Conservation (phyloP, 2,888 invertebrate species). For the Scaptomyza reducta region DNA sequence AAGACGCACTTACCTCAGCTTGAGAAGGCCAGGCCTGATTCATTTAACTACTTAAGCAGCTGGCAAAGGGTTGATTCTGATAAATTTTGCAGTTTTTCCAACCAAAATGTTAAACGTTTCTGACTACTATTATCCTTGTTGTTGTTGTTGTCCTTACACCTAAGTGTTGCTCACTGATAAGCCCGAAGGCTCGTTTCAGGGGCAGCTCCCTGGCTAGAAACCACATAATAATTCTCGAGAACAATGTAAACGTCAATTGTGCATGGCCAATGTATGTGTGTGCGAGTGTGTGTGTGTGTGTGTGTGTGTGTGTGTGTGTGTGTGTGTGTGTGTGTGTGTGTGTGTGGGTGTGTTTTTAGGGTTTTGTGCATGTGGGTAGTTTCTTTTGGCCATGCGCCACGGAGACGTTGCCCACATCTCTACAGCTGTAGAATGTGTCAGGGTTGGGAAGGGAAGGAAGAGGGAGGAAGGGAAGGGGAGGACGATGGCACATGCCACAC, state of each 20-base stretch:
- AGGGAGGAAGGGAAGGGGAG: constrained; percentile 21
- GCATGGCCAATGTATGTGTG: constrained; percentile 62
- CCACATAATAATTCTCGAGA: constrained; percentile 82
- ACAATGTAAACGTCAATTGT: constrained; percentile 77
- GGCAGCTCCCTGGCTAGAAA: constrained; percentile 71
- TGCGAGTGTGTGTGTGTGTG: constrained; percentile 26
- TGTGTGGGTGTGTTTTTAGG: constrained; percentile 5
- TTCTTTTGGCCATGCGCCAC: constrained; percentile 55
- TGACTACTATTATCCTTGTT: constrained; percentile 9
- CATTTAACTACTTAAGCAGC: constrained; percentile 70
- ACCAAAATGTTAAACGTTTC: constrained; percentile 53
- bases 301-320: constrained; percentile 15
- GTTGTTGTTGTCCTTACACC: constrained; percentile 53
- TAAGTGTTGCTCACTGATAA: constrained; percentile 69
- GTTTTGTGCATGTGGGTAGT: constrained; percentile 43
- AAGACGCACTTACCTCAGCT: constrained; percentile 32
- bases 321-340: constrained; percentile 14
- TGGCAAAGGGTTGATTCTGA: constrained; percentile 57
- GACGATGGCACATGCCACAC: constrained; percentile 74
- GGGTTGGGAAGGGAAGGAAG: constrained; percentile 51
- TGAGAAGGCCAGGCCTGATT: constrained; percentile 41
- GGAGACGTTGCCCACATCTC: constrained; percentile 67
- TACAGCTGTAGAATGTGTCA: constrained; percentile 60
- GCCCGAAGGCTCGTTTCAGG: constrained; percentile 28
- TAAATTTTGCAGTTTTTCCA: constrained; percentile 61